Conservation (phyloP, 2,888 invertebrate species). For the Dorcus parallelipipedus region DNA sequence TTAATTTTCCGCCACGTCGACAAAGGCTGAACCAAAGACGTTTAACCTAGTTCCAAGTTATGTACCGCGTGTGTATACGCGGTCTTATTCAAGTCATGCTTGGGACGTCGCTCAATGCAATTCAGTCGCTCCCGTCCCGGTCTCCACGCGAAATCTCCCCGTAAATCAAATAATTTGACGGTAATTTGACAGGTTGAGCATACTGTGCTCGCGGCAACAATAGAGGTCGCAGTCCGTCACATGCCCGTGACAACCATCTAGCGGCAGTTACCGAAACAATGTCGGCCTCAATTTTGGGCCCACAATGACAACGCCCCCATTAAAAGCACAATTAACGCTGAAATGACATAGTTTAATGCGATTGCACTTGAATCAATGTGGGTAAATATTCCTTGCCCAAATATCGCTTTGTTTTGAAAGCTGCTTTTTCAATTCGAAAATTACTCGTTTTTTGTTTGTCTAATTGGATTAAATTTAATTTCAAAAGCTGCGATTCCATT, state of each 20-base stretch:
- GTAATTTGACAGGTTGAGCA: conserved; percentile 2
- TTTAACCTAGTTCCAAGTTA: not conserved
- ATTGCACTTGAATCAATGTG: no score
- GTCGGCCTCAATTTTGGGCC: not conserved
- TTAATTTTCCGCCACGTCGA: not conserved
- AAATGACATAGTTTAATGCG: not conserved
- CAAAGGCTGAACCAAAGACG: not conserved
- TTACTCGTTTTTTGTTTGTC: not conserved
- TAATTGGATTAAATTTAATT: not conserved
- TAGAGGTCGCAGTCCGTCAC: not conserved
- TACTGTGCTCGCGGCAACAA: not conserved
- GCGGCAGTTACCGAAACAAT: conserved; percentile 5
- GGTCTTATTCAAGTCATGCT: not conserved
- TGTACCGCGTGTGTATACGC: not conserved
- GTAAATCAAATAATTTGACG: conserved; percentile 6
- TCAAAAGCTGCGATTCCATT: not conserved
- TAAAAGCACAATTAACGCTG: not conserved
- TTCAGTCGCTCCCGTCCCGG: not conserved
- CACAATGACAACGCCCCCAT: not conserved
- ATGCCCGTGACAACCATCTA: conserved; percentile 6
- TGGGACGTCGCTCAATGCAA: not conserved
- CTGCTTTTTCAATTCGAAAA: no score
- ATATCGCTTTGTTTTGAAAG: no score
- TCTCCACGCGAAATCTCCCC: conserved; percentile 1
- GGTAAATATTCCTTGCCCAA: no score